Conservation (phyloP, 2,888 invertebrate genomes). For the Hyposoter dolosus region DNA sequence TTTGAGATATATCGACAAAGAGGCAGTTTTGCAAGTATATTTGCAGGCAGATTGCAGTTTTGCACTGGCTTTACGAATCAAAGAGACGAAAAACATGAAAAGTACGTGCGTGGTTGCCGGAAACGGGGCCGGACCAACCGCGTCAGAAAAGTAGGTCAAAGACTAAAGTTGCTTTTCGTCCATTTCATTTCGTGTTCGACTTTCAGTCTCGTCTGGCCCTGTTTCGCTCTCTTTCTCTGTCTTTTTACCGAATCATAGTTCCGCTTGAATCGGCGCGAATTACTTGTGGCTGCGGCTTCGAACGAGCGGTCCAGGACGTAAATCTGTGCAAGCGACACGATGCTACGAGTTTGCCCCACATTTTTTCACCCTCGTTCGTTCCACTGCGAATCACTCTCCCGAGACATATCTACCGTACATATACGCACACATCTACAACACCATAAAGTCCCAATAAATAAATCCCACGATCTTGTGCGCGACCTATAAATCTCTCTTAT, state of each 20-base stretch:
- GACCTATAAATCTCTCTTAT: not conserved
- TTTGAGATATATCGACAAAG: conserved; percentile 46
- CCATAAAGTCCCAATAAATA: conserved; percentile 43
- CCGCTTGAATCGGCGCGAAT: conserved; percentile 52
- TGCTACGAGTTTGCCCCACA: conserved; percentile 17
- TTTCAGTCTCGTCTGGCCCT: not conserved
- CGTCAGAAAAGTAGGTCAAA: conserved; percentile 53
- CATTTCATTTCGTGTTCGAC: not conserved
- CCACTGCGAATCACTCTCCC: conserved; percentile 41
- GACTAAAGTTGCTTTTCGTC: conserved; percentile 49
- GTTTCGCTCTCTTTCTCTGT: conserved; percentile 24
- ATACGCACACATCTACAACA: conserved; percentile 29
- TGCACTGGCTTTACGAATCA: conserved; percentile 27
- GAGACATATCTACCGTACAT: conserved; percentile 30
- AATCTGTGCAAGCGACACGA: conserved; percentile 41
- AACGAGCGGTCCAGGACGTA: conserved; percentile 36
- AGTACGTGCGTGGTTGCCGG: conserved; percentile 38
- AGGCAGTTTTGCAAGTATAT: conserved; percentile 7
- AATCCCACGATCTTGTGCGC: not conserved
- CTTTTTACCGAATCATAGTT: conserved; percentile 13
- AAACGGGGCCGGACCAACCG: conserved; percentile 46
- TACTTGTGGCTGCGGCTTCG: conserved; percentile 53
- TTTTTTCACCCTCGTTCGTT: conserved; percentile 47
- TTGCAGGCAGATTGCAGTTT: too few species aligned
- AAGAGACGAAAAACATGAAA: conserved; percentile 25